Evolutionary conservation across 2,888 invertebrate species (phyloP).

Genomic region (Drosophila neotestacea): DNA sequence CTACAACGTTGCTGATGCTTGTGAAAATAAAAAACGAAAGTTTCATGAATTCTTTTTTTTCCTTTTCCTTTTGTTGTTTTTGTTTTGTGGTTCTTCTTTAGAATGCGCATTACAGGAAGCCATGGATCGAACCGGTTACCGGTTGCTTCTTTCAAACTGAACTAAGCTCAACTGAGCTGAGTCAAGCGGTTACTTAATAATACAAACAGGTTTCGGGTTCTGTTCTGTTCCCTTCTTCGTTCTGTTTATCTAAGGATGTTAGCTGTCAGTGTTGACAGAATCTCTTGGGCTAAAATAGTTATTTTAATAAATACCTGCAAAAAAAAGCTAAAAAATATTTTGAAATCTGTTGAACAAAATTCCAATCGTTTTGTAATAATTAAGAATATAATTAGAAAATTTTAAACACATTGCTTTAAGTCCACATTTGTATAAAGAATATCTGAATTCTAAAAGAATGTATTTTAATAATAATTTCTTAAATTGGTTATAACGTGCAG

Average conservation of each 20-base stretch:
- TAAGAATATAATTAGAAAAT: too few species aligned
- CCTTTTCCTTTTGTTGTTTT: conserved; percentile 8
- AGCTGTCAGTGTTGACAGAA: not conserved
- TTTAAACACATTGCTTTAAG: too few species aligned
- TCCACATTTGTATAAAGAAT: too few species aligned
- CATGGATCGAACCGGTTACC: conserved; percentile 69
- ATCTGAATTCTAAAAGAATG: too few species aligned
- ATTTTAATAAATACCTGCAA: too few species aligned
- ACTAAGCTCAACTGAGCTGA: conserved; percentile 20
- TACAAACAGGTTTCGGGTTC: conserved; percentile 70
- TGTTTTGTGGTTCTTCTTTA: conserved; percentile 51
- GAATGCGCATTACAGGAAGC: conserved; percentile 70
- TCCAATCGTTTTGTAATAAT: too few species aligned
- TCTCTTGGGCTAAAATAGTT: too few species aligned
- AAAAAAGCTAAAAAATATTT: too few species aligned
- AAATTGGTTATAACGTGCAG: too few species aligned
- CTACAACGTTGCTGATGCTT: conserved; percentile 31
- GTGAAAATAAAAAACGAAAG: conserved; percentile 75
- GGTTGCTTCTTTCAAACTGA: conserved; percentile 49
- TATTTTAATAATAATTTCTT: too few species aligned
- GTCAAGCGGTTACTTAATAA: conserved; percentile 74
- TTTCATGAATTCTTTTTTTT: conserved; percentile 50
- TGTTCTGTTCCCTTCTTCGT: not conserved
- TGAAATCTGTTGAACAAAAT: too few species aligned
- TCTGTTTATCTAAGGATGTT: conserved; percentile 47